phyloP scores from a whole-genome alignment of 2,797 vertebrate genomes.

The Scleropages formosus region DNA sequence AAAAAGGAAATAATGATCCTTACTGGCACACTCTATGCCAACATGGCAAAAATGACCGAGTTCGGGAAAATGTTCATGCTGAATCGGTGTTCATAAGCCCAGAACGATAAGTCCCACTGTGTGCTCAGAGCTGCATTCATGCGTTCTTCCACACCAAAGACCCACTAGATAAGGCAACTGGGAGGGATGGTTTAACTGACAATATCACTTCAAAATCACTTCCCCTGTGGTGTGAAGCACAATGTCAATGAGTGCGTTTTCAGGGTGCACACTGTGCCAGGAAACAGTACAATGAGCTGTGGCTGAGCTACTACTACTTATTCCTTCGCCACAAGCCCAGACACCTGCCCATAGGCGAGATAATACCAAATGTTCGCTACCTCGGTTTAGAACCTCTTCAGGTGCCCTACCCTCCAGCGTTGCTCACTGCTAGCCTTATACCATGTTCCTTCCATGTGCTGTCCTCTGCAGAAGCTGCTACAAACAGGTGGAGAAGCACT shows the following conservation, averaged over 20 bases:
- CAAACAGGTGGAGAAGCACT: constrained; percentile 61
- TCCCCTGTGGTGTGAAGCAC: constrained; percentile 56
- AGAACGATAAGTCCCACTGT: not conserved
- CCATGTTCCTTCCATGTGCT: constrained; percentile 28
- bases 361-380: constrained; percentile 40
- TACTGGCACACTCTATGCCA: not conserved
- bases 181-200: constrained; percentile 63
- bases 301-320: constrained; percentile 52
- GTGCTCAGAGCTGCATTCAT: not conserved
- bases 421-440: constrained; percentile 21
- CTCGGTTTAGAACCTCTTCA: not conserved
- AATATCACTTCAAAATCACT: constrained; percentile 64
- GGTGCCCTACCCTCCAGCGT: constrained; percentile 26
- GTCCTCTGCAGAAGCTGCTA: constrained; percentile 39
- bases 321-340: constrained; percentile 49
- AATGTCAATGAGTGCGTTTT: constrained; percentile 47
- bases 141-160: not conserved
- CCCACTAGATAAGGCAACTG: constrained; percentile 44
- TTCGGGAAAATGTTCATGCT: not conserved
- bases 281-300: constrained; percentile 63
- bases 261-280: constrained; percentile 55
- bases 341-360: constrained; percentile 53
- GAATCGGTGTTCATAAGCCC: not conserved
- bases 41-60: not conserved
- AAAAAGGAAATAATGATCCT: not conserved